Conservation (phyloP, 2,888 invertebrate genomes). For the Aspidiotus destructor region DNA sequence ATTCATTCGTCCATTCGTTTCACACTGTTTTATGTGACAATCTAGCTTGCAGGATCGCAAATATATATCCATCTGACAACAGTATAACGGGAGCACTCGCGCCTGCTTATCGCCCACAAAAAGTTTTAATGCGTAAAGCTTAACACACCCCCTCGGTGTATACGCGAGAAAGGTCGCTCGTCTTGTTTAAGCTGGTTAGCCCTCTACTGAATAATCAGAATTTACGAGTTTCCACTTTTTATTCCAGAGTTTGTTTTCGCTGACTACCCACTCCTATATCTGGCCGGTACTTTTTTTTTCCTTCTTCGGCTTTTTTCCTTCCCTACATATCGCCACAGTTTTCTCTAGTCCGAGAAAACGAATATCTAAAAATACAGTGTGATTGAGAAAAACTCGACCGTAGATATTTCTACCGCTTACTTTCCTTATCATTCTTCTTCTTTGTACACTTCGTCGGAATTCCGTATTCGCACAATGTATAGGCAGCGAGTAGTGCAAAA, state of each 20-base stretch:
- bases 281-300: conserved; percentile 10
- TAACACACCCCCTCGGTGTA: conserved; percentile 17
- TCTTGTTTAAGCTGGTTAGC: conserved; percentile 31
- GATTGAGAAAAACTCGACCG: conserved; percentile 19
- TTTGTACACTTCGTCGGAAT: conserved; percentile 9
- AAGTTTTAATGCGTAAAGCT: conserved; percentile 29
- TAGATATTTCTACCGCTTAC: conserved; percentile 1
- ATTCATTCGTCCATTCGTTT: conserved; percentile 4
- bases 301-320: neutral
- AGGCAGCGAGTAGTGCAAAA: neutral
- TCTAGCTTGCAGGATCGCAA: neutral
- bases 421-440: conserved; percentile 14
- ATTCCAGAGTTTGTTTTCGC: conserved; percentile 27
- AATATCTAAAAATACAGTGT: conserved; percentile 22
- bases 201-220: conserved; percentile 38
- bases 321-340: neutral
- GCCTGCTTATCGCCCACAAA: conserved; percentile 14
- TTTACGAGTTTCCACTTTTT: conserved; percentile 37
- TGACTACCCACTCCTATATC: conserved; percentile 9
- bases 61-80: neutral
- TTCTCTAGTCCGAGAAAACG: conserved; percentile 5
- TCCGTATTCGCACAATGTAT: conserved; percentile 15
- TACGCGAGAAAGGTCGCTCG: conserved; percentile 25
- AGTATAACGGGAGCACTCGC: neutral
- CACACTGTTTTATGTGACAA: conserved; percentile 2